phyloP scores from a whole-genome alignment of 2,797 vertebrate species.

The Salmo trutta region DNA sequence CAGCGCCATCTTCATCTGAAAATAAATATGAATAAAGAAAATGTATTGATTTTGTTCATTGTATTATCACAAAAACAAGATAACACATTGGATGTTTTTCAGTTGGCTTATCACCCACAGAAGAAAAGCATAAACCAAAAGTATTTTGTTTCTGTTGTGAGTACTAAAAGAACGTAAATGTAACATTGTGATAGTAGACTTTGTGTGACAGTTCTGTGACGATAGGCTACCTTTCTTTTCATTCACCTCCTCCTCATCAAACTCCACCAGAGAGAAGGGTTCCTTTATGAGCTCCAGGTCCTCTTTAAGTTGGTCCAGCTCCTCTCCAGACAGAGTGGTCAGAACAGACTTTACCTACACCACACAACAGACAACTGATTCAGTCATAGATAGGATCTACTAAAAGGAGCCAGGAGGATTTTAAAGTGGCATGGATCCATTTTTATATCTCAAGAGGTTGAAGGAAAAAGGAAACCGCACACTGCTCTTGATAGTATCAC shows the following conservation, averaged over 20 bases:
- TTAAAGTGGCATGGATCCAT: no score
- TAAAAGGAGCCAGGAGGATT: no score
- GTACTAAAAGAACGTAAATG: neutral
- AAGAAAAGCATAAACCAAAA: neutral
- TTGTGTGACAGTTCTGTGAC: neutral
- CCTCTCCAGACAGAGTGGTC: constrained; percentile 84
- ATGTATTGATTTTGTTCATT: neutral
- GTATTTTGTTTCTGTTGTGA: neutral
- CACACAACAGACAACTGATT: neutral
- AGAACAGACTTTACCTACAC: constrained; percentile 87
- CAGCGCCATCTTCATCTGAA: constrained; percentile 80
- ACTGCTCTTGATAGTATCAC: no score
- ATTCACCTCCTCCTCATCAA: constrained; percentile 90
- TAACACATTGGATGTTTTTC: no score
- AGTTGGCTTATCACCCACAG: no score
- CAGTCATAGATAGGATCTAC: neutral
- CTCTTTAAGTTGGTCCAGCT: constrained; percentile 74
- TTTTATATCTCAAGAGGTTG: no score
- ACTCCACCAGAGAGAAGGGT: constrained; percentile 89
- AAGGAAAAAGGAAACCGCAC: no score
- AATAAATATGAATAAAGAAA: constrained; percentile 26
- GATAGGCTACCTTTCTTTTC: constrained; percentile 80
- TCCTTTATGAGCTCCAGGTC: constrained; percentile 86
- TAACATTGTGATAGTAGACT: neutral
- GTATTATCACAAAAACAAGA: neutral